Conservation (phyloP, 1,140 invertebrate species). For the Diploscapter pachys region DNA sequence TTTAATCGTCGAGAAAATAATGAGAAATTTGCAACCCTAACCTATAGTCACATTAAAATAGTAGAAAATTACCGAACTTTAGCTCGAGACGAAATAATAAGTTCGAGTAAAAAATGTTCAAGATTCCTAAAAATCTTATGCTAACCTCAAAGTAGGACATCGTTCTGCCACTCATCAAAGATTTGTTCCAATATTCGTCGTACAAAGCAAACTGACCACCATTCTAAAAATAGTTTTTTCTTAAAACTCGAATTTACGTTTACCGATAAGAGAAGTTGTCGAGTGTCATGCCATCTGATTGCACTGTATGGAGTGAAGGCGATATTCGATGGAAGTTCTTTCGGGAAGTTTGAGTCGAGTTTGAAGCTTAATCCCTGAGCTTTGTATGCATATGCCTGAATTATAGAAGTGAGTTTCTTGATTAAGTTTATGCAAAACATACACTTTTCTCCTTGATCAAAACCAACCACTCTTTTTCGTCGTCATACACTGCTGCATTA, state of each 20-base stretch:
- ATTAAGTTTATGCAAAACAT: neutral
- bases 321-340: constrained; percentile 21
- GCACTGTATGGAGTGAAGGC: constrained; percentile 22
- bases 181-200: constrained; percentile 36
- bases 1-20: neutral
- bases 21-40: neutral
- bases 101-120: no score
- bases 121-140: no score
- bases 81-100: no score
- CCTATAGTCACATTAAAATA: no score
- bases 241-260: neutral
- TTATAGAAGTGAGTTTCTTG: neutral
- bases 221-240: constrained; percentile 10
- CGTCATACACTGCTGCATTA: constrained; percentile 25
- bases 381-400: constrained; percentile 22
- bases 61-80: no score
- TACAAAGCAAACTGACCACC: constrained; percentile 28
- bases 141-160: constrained; percentile 20
- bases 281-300: constrained; percentile 25
- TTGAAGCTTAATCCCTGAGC: neutral
- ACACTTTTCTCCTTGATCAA: constrained; percentile 18
- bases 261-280: constrained; percentile 23
- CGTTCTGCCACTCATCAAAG: constrained; percentile 25
- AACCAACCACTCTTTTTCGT: constrained; percentile 18
- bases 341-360: constrained; percentile 12